phyloP scores from a whole-genome alignment of 2,797 vertebrate genomes.

The Peromyscus attwateri region DNA sequence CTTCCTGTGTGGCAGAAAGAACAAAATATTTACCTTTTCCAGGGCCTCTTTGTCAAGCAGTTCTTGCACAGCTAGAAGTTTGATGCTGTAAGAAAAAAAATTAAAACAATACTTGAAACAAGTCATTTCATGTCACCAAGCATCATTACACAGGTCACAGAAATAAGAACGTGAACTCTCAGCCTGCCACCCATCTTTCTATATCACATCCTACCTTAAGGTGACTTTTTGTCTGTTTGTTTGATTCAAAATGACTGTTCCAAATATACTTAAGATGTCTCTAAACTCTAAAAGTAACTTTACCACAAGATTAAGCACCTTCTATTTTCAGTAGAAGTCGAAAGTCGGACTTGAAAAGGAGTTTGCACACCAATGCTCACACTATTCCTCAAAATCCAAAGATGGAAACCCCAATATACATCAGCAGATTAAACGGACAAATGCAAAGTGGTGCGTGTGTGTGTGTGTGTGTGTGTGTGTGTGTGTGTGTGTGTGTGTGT shows the following conservation, averaged over 20 bases:
- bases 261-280: not conserved
- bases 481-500: not conserved
- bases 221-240: not conserved
- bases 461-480: not conserved
- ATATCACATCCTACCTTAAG: not conserved
- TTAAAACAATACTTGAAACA: constrained; percentile 63
- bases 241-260: constrained; percentile 5
- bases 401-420: not conserved
- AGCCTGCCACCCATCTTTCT: not conserved
- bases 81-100: constrained; percentile 91
- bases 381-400: not conserved
- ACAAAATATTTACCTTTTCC: constrained; percentile 92
- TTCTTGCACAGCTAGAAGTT: constrained; percentile 97
- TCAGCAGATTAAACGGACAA: not conserved
- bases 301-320: not conserved
- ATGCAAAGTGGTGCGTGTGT: not conserved
- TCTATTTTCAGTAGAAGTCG: not conserved
- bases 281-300: constrained; percentile 2
- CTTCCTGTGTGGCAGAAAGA: not conserved
- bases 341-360: not conserved
- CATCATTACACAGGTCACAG: not conserved
- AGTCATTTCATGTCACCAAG: not conserved
- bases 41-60: constrained; percentile 94
- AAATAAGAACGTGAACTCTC: not conserved
- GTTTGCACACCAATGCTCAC: not conserved